Evolutionary conservation across 2,888 invertebrate genomes (phyloP).

Genomic region (Agriopis marginaria): DNA sequence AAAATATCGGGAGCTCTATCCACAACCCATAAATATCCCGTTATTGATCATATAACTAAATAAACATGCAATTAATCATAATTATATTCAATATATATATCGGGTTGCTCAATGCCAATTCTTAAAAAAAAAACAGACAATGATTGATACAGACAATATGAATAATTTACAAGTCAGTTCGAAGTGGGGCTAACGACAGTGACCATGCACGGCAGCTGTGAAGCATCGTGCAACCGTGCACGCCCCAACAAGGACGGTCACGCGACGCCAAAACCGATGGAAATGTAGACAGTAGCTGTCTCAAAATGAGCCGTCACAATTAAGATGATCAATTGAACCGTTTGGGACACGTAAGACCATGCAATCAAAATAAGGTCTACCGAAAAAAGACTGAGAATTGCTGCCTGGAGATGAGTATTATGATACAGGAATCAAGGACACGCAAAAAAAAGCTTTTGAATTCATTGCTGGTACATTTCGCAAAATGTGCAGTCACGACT

Average conservation of each 20-base stretch:
- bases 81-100: not conserved
- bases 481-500: too few relatives aligned
- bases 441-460: not conserved
- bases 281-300: conserved; percentile 5
- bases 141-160: conserved; percentile 29
- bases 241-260: conserved; percentile 75
- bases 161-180: conserved; percentile 26
- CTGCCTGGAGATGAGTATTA: not conserved
- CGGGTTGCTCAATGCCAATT: conserved; percentile 19
- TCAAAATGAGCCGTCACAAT: not conserved
- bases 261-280: conserved; percentile 52
- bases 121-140: conserved; percentile 18
- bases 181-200: conserved; percentile 26
- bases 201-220: conserved; percentile 25
- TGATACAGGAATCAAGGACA: not conserved
- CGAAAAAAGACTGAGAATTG: not conserved
- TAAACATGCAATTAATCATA: not conserved
- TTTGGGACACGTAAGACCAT: not conserved
- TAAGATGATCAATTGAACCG: not conserved
- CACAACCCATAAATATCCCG: too few relatives aligned
- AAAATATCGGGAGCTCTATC: too few relatives aligned
- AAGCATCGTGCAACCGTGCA: conserved; percentile 72
- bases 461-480: not conserved
- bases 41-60: too few relatives aligned
- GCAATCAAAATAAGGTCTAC: not conserved